phyloP scores from a whole-genome alignment of 2,113 vertebrate genomes.

The Montifringilla adamsi region DNA sequence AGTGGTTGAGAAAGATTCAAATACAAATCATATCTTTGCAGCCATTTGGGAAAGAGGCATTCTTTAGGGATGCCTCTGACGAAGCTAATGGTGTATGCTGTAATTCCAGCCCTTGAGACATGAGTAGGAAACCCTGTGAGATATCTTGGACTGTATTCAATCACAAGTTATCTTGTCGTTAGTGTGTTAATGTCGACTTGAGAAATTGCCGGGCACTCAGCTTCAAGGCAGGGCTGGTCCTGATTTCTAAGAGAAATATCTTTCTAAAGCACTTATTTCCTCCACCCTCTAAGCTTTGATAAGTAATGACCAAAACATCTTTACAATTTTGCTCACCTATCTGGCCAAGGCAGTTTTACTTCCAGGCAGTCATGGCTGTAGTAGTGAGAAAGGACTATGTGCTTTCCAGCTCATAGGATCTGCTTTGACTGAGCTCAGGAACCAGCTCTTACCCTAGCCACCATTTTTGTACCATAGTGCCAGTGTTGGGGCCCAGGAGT shows the following conservation, averaged over 20 bases:
- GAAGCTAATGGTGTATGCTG: neutral
- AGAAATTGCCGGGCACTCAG: neutral
- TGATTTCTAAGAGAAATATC: neutral
- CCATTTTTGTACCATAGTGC: neutral
- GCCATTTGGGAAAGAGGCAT: neutral
- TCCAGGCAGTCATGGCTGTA: neutral
- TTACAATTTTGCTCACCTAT: neutral
- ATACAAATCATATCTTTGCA: fast-evolving
- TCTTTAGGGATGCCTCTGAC: neutral
- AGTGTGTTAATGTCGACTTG: neutral
- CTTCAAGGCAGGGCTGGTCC: neutral
- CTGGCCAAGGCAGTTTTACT: neutral
- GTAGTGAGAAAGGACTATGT: neutral
- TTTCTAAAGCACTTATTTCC: neutral
- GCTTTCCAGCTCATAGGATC: neutral
- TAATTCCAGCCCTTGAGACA: slow-evolving; percentile 9
- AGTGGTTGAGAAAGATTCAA: neutral
- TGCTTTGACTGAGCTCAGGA: neutral
- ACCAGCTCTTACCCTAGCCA: neutral
- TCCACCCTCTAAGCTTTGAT: neutral
- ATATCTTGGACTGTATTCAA: neutral
- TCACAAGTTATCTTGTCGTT: neutral
- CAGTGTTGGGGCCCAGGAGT: neutral
- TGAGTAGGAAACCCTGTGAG: neutral
- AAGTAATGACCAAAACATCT: neutral